Base-by-base conservation (phyloP, 1,140 invertebrate genomes). In the Orius insidiosus region DNA sequence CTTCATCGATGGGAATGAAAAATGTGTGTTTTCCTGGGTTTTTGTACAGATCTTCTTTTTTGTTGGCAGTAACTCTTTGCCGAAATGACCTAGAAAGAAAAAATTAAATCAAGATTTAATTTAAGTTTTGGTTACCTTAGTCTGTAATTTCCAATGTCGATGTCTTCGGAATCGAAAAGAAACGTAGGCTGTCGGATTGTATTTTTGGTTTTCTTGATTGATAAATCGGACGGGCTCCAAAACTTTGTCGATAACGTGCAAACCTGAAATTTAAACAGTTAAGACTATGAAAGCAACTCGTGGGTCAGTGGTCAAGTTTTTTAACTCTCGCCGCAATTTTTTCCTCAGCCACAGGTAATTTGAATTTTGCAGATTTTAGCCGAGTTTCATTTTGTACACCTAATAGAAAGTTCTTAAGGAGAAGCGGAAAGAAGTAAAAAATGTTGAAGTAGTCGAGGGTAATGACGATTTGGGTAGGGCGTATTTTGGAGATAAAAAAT, bases 1-100 rank as follows among this genome's bases (percentile, higher is more conserved):
- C 83, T 60, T 85, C 80, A 63, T 88, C 84, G n/a, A 88, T 75
- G 6, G 86, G 85, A 57, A 92, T 78, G 59, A 90, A 85, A 60
- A 87, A 92, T 4, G 86, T 90, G 61, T 80, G 76, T 50, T 72
- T 68, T 35, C 85, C 85, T 51, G 80, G 77, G 14, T 72, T 70
- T 53, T 71, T 73, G 59, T 82, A 88, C 31, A 86, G 67, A 19
- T 76, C 69, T 57, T 78, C 69, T 63, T 85, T 85, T 38, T 74
- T 68, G 16, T 74, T 71, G 45, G 72, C 57, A 49, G 71, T 64
- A 41, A 88, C 78, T 60, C 78, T 72, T 54, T 80, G 74, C 30
- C 78, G 70, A 64, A 85, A 88, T 37, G 70, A 75, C 55, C 79
- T 81, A 57, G 14, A 62, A 62, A 45, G 15, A 40, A 39, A 35